phyloP scores from a whole-genome alignment of 2,888 invertebrate genomes.

The Ichneumon xanthorius region DNA sequence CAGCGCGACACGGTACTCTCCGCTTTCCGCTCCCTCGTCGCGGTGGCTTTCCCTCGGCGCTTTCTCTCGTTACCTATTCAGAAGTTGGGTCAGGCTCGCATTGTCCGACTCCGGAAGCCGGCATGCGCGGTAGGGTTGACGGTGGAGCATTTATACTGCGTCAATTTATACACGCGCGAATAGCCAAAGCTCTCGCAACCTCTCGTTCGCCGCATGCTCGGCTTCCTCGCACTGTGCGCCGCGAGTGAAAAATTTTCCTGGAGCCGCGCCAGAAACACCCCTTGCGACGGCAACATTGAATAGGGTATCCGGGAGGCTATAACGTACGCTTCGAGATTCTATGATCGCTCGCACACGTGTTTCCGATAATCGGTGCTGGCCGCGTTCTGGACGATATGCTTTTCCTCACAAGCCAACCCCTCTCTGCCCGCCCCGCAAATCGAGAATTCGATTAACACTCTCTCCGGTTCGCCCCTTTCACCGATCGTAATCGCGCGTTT shows the following conservation, averaged over 20 bases:
- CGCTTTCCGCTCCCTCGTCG: background rate
- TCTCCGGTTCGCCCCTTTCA: conserved; percentile 15
- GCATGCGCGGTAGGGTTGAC: background rate
- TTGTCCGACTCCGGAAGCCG: conserved; percentile 27
- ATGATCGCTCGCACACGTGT: conserved; percentile 63
- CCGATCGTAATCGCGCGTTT: conserved; percentile 56
- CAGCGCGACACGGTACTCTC: background rate
- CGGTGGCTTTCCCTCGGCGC: background rate
- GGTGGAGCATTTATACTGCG: background rate
- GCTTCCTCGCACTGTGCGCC: background rate
- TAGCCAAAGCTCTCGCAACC: conserved; percentile 18
- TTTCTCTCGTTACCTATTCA: conserved; percentile 47
- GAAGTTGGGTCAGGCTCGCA: conserved; percentile 42
- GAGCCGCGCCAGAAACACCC: conserved; percentile 54
- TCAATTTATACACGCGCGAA: conserved; percentile 27
- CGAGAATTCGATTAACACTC: conserved; percentile 62
- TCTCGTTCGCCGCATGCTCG: background rate
- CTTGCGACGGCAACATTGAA: background rate
- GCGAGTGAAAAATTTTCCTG: conserved; percentile 30
- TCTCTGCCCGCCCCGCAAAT: background rate
- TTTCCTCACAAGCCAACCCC: conserved; percentile 25
- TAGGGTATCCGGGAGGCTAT: conserved; percentile 32
- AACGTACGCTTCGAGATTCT: conserved; percentile 55
- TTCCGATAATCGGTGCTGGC: conserved; percentile 64
- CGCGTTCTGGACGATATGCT: conserved; percentile 41